phyloP scores from a whole-genome alignment of 2,888 invertebrate species.

The Lasius fuliginosus region DNA sequence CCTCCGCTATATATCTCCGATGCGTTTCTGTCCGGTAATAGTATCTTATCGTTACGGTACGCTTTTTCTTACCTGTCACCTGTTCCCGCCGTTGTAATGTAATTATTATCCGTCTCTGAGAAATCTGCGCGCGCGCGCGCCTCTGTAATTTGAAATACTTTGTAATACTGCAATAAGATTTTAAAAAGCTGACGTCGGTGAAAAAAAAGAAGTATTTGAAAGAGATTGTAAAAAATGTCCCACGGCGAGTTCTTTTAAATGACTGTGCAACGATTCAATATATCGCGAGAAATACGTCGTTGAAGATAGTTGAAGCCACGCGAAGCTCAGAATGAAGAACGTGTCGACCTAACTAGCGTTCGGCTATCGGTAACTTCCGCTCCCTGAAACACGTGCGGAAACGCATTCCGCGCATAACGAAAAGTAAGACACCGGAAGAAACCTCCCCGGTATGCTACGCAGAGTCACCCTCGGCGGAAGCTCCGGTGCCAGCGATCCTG shows the following conservation, averaged over 20 bases:
- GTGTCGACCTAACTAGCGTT: conserved; percentile 24
- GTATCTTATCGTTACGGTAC: conserved; percentile 59
- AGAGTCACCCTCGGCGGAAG: conserved; percentile 38
- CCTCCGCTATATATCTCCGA: conserved; percentile 30
- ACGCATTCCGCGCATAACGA: conserved; percentile 42
- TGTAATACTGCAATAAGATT: not conserved
- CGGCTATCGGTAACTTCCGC: conserved; percentile 8
- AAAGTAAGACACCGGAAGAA: conserved; percentile 30
- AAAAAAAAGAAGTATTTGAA: not conserved
- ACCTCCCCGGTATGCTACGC: not conserved
- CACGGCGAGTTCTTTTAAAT: not conserved
- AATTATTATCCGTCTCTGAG: not conserved
- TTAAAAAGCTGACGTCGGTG: not conserved
- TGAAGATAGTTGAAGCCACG: not conserved
- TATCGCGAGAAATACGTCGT: not conserved
- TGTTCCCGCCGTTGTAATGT: conserved; percentile 13
- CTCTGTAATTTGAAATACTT: no score
- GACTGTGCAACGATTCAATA: not conserved
- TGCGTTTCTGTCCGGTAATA: conserved; percentile 55
- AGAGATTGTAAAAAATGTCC: not conserved
- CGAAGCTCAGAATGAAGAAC: not conserved
- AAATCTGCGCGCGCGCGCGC: not conserved
- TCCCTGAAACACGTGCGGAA: conserved; percentile 15
- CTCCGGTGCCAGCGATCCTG: not conserved
- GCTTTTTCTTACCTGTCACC: conserved; percentile 41